A percentile compares a stretch with the other conserved stretches of the same genome.
Conservation (phyloP, 2,797 vertebrate genomes). For the Otus scops region DNA sequence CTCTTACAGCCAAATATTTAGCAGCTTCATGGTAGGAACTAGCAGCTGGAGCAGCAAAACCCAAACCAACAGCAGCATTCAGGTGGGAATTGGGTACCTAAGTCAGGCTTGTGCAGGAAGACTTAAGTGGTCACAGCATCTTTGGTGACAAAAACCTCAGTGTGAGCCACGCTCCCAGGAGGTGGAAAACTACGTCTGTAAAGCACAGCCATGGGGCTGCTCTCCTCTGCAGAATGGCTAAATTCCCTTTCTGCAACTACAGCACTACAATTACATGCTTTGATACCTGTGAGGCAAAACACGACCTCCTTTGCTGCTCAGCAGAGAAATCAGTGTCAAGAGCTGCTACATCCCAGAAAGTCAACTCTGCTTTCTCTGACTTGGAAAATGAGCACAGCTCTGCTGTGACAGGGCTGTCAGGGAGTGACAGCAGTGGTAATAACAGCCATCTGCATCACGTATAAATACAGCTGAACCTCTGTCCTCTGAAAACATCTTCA, state of each 20-base stretch:
- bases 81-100: background rate
- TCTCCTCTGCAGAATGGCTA: background rate
- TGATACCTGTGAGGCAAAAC: background rate
- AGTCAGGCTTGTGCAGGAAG: background rate
- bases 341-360: rapidly evolving
- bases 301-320: background rate
- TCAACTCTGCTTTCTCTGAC: background rate
- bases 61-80: background rate
- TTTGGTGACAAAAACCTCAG: background rate
- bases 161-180: background rate
- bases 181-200: background rate
- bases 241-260: background rate
- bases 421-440: no score
- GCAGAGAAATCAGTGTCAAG: background rate
- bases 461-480: background rate
- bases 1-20: background rate
- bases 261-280: background rate
- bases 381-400: background rate
- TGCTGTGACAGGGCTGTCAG: background rate
- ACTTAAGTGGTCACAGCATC: background rate
- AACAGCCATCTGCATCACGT: background rate
- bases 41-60: background rate
- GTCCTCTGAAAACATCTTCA: background rate
- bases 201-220: background rate
- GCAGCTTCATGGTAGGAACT: rapidly evolving